Evolutionary conservation across 2,113 vertebrate species (phyloP).

Genomic region (Talpa occidentalis): DNA sequence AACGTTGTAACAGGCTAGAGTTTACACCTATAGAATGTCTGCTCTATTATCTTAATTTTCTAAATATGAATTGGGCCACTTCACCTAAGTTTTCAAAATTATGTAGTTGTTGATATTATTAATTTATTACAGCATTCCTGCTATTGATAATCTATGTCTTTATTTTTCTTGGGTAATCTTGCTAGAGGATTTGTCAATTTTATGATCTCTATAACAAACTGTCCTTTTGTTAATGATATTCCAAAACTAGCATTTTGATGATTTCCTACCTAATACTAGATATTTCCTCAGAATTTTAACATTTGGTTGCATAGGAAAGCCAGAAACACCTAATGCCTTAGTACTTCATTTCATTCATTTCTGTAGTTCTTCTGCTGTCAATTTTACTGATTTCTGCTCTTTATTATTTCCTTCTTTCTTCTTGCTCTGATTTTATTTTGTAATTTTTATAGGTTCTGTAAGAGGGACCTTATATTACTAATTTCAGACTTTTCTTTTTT

Average conservation of each 20-base stretch:
- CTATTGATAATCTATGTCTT: not conserved
- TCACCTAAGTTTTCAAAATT: constrained; percentile 7
- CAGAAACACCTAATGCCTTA: constrained; percentile 91
- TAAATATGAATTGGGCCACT: constrained; percentile 9
- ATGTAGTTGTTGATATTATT: not conserved
- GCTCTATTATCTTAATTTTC: not conserved
- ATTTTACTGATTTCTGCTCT: constrained; percentile 24
- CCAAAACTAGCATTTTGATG: not conserved
- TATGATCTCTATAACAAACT: not conserved
- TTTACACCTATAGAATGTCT: not conserved
- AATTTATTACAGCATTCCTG: not conserved
- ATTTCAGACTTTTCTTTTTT: constrained; percentile 7
- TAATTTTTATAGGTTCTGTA: constrained; percentile 7
- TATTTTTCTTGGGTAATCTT: not conserved
- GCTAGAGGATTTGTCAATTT: not conserved
- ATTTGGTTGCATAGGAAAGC: constrained; percentile 96
- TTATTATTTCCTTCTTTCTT: not conserved
- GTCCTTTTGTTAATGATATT: not conserved
- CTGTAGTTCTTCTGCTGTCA: constrained; percentile 28
- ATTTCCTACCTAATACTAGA: constrained; percentile 90
- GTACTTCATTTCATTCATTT: constrained; percentile 36
- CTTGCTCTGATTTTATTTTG: constrained; percentile 33
- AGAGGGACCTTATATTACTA: not conserved
- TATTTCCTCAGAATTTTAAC: constrained; percentile 87
- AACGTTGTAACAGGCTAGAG: not conserved